These are phyloP conservation scores for Alca torda DNA, from an alignment of 2,797 vertebrate species.

Conservation along the genomic window DNA sequence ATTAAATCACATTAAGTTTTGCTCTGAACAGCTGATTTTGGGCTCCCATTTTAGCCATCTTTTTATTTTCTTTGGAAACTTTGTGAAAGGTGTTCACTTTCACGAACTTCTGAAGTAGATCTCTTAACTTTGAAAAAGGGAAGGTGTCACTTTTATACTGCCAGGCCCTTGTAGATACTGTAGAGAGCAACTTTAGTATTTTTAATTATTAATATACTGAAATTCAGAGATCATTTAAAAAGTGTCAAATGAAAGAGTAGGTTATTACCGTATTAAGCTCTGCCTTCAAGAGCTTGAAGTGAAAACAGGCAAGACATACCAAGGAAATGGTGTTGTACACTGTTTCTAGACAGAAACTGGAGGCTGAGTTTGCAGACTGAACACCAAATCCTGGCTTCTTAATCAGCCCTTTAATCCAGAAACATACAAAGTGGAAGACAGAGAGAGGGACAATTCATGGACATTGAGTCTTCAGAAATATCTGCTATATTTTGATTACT, in stretches of 20 bases:
- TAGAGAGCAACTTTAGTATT: background rate
- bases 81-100: background rate
- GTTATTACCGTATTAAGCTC: background rate
- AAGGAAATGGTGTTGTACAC: background rate
- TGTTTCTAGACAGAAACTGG: background rate
- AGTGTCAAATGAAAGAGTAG: background rate
- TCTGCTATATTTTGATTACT: background rate
- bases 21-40: background rate
- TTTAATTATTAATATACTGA: background rate
- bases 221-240: background rate
- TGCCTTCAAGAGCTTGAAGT: background rate
- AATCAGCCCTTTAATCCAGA: background rate
- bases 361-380: background rate
- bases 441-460: background rate
- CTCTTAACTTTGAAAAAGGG: background rate
- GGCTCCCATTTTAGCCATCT: background rate
- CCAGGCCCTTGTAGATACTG: background rate
- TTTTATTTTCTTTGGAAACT: background rate
- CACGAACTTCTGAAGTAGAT: background rate
- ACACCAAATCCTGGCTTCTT: background rate
- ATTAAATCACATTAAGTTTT: background rate
- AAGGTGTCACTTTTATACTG: background rate
- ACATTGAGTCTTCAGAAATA: background rate
- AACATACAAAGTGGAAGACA: background rate
- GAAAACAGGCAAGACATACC: background rate